Conservation (phyloP, 2,888 invertebrate species). For the Periphyllus acericola region DNA sequence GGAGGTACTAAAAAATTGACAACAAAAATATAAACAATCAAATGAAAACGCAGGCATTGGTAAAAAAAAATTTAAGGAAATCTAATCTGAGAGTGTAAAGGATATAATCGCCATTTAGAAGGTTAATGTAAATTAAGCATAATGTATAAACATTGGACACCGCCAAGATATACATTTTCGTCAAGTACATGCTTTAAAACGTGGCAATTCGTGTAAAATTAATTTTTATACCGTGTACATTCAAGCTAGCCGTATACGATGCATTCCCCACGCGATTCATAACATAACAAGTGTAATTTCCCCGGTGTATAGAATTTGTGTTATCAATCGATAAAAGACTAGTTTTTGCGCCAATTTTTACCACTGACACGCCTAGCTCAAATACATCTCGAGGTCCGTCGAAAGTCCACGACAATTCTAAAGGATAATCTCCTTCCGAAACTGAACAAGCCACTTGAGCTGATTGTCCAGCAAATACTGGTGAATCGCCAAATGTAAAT, state of each 20-base stretch:
- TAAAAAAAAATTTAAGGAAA: neutral
- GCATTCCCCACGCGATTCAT: constrained; percentile 79
- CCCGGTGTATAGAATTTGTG: constrained; percentile 76
- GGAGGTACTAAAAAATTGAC: constrained; percentile 63
- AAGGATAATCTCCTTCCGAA: constrained; percentile 68
- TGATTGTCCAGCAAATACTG: constrained; percentile 67
- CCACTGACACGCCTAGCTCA: constrained; percentile 48
- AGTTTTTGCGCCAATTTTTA: constrained; percentile 68
- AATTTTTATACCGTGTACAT: constrained; percentile 75
- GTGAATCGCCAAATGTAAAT: constrained; percentile 67
- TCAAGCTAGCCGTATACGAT: constrained; percentile 76
- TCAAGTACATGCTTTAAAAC: constrained; percentile 1
- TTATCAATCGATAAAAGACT: constrained; percentile 76
- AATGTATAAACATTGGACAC: neutral
- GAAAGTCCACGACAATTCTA: constrained; percentile 68
- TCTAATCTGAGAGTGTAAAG: neutral
- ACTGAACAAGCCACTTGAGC: constrained; percentile 66
- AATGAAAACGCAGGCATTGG: too few relatives aligned
- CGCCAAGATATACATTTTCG: neutral
- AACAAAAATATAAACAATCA: constrained; percentile 5
- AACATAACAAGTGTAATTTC: constrained; percentile 81
- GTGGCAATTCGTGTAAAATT: neutral
- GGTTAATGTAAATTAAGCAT: neutral
- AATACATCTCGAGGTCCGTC: constrained; percentile 49
- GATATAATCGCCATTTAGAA: neutral